Evolutionary conservation across 2,888 invertebrate genomes (phyloP), one percentile per base, ranked within the genome.

Genomic region (Peribatodes rhomboidaria): DNA sequence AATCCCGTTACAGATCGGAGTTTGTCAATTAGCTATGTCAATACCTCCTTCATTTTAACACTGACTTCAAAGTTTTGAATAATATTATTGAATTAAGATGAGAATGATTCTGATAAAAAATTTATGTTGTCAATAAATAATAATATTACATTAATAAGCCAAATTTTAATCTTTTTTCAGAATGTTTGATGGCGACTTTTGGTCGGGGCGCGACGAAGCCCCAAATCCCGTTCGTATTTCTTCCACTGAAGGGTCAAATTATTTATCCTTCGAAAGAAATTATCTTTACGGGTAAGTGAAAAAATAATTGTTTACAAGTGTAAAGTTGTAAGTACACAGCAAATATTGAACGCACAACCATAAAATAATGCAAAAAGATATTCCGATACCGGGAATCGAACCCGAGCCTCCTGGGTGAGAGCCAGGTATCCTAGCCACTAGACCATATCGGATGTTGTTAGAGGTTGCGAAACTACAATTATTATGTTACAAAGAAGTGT

Each of bases 181-280:
- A 95, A 90, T 95, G 95, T 84, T 88, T 94, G 52, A 92, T 96
- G 86, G 96, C 96, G 1, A 95, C 95, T 37, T 97, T 97, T 78
- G 95, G 96, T 9, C 95, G 95, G 53, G 96, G 95, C 46, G 93
- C 95, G 53, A 94, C 94, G 4, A 94, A 94, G 61, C 93, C 95
- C 10, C 97, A 97, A 84, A 97, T 98, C 65, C 98, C 98, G 20
- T 97, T 97, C 83, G 97, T 98, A 11, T 97, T 96, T 83, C 89
- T 98, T 64, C 98, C 98, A 4, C 89, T 97, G 68, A 96, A 96
- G 77, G 97, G 97, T 33, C 98, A 98, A 91, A 97, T 98, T 71
- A 96, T 98, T 76, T 96, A 98, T 87, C 98, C 98, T 0, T 96
- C 97, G 69, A 97, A 97, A 77, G 97, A 98, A 94, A 97, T 98